A percentile compares a stretch with the other conserved stretches of the same genome.
Conservation (phyloP, 35 echinoderm and acorn worm species). For the Ophiothrix spiculata region DNA sequence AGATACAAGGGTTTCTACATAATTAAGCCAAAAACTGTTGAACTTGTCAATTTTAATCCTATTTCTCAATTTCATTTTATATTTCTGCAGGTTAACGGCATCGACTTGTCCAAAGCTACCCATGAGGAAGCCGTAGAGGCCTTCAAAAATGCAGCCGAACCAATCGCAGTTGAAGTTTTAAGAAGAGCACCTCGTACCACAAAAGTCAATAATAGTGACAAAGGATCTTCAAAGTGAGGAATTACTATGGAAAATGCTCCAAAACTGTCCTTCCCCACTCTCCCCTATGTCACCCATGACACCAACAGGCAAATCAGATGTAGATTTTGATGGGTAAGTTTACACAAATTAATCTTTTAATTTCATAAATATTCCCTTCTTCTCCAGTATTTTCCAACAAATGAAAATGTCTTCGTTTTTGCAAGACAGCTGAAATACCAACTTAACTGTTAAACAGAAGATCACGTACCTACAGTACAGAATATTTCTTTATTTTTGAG, state of each 20-base stretch:
- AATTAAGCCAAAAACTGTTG: neutral
- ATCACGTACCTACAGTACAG: no score
- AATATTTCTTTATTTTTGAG: no score
- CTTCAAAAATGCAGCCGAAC: slow-evolving; percentile 94
- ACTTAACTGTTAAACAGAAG: no score
- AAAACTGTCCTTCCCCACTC: slow-evolving; percentile 58
- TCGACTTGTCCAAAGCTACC: slow-evolving; percentile 90
- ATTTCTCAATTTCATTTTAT: neutral
- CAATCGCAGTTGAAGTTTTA: slow-evolving; percentile 91
- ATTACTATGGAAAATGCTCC: slow-evolving; percentile 81
- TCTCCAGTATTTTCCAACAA: no score
- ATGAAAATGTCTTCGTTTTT: no score
- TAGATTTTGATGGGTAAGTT: neutral
- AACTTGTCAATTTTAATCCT: neutral
- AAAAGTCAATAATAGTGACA: slow-evolving; percentile 7
- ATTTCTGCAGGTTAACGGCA: slow-evolving; percentile 83
- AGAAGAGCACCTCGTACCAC: slow-evolving; percentile 60
- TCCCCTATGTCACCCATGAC: slow-evolving; percentile 17
- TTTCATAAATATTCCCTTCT: neutral
- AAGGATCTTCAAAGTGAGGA: slow-evolving; percentile 90
- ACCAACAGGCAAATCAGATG: slow-evolving; percentile 68
- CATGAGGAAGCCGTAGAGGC: slow-evolving; percentile 98
- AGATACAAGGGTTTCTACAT: neutral
- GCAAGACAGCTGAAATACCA: no score
- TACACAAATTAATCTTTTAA: neutral